Conservation (phyloP, 1,140 invertebrate species). For the Micrasema longulum region DNA sequence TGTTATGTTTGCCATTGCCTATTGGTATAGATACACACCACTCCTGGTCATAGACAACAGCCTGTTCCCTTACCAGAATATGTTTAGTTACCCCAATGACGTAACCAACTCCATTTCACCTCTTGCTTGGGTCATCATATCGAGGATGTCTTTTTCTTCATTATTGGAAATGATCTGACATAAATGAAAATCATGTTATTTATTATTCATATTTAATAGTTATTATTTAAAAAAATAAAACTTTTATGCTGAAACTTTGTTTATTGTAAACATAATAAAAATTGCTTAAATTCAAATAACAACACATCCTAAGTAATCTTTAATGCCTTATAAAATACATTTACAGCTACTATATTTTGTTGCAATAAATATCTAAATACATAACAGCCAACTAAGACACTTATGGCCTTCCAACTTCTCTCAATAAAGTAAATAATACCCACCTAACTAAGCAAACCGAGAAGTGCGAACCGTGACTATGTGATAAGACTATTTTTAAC, state of each 20-base stretch:
- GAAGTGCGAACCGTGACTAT: no score
- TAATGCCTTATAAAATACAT: constrained; percentile 28
- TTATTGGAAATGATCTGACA: background rate
- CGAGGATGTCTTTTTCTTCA: constrained; percentile 60
- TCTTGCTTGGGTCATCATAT: constrained; percentile 64
- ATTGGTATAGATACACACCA: constrained; percentile 62
- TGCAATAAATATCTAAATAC: constrained; percentile 26
- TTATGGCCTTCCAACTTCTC: background rate
- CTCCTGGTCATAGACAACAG: constrained; percentile 61
- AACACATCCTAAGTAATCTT: constrained; percentile 29
- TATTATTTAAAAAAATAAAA: no score
- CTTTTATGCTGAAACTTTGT: no score
- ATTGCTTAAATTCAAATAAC: constrained; percentile 36
- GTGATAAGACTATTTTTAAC: no score
- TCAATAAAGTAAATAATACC: constrained; percentile 3
- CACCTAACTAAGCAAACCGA: no score
- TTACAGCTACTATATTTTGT: constrained; percentile 28
- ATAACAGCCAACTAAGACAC: constrained; percentile 30
- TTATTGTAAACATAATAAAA: constrained; percentile 42
- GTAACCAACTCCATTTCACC: constrained; percentile 63
- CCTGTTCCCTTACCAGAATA: constrained; percentile 60
- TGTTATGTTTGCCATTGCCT: constrained; percentile 59
- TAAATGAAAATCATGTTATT: background rate
- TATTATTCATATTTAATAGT: no score
- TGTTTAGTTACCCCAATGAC: constrained; percentile 63